These are phyloP conservation scores for Physocephala rufipes DNA, from an alignment of 2,888 invertebrate genomes.

Conservation along the genomic window DNA sequence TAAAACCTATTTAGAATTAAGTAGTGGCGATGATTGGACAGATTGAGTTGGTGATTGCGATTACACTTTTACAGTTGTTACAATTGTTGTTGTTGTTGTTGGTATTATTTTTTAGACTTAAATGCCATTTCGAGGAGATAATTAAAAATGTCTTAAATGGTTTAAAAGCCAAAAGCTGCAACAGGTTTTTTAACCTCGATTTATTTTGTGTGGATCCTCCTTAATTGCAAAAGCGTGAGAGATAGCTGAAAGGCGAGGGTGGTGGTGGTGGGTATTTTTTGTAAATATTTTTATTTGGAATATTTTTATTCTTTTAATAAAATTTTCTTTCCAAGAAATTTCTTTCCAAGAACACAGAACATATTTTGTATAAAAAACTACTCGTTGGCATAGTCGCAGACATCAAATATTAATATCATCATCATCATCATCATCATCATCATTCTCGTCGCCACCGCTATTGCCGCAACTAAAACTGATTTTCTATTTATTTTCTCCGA, in stretches of 20 bases:
- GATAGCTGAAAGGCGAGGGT: neutral
- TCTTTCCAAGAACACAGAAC: too few relatives aligned
- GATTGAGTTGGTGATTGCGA: neutral
- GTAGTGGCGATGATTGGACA: too few relatives aligned
- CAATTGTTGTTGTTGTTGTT: neutral
- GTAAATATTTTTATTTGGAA: neutral
- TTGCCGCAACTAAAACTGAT: too few relatives aligned
- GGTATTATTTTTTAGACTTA: neutral
- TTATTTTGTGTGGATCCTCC: neutral
- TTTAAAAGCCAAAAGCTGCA: neutral
- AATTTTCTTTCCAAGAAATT: neutral
- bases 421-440: too few relatives aligned
- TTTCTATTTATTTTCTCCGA: too few relatives aligned
- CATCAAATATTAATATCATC: too few relatives aligned
- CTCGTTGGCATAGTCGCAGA: too few relatives aligned
- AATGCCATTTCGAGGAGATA: neutral
- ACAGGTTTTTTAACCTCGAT: neutral
- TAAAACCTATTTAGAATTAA: too few relatives aligned
- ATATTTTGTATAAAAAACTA: too few relatives aligned
- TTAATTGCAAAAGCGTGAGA: neutral
- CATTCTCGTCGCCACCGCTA: too few relatives aligned
- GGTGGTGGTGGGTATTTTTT: neutral
- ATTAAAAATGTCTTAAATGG: constrained; percentile 22
- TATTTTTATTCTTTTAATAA: neutral
- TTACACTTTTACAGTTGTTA: too few relatives aligned